Base-by-base conservation (phyloP, 2,113 vertebrate genomes). In the Bos indicus region DNA sequence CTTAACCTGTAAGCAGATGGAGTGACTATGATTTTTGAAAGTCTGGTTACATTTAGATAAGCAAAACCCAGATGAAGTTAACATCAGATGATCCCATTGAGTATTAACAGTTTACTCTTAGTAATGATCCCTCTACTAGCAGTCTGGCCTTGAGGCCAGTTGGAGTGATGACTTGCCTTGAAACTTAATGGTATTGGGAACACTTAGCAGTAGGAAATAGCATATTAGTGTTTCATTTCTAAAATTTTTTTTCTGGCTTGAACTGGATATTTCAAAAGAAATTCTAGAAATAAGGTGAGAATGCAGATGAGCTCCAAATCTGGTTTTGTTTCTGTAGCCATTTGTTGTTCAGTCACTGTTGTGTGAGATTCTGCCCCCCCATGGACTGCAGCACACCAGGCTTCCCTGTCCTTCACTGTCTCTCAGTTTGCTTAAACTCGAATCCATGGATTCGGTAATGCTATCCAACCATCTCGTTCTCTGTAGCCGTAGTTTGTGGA, bases 41-140 rank as follows among this genome's bases (percentile, higher is more conserved):
- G 84, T 93, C 94, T 97, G 91, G 77, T 97, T 97, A 96, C 93
- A 93, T 97, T 97, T 98, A 96, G 91, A 97, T 97, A 98, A 98
- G 97, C 89, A 96, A 96, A 97, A 95, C 95, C 96, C 91, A 97
- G 94, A 98, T 98, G 98, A 98, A 98, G 97, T 98, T 97, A 98
- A 91, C 95, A 97, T 96, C 96, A 94, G 94, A 94, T 40, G 40
- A 43, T 93, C 94, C 95, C 71, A 78, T 80, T 94, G 95, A 90
- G 91, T 98, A 94, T 97, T 98, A 98, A 96, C 94, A 95, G 52
- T 81, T 96, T 98, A 96, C 94, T 96, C 74, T 85, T 46, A 21
- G 28, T 96, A 94, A 91, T 96, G 90, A 91, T 94, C 97, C 54
- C 25, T 92, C 19, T 97, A 71, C 95, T 94, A 98, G 52, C 94